Conservation (phyloP, 2,113 vertebrate species). For the Dicrurus megarhynchus region DNA sequence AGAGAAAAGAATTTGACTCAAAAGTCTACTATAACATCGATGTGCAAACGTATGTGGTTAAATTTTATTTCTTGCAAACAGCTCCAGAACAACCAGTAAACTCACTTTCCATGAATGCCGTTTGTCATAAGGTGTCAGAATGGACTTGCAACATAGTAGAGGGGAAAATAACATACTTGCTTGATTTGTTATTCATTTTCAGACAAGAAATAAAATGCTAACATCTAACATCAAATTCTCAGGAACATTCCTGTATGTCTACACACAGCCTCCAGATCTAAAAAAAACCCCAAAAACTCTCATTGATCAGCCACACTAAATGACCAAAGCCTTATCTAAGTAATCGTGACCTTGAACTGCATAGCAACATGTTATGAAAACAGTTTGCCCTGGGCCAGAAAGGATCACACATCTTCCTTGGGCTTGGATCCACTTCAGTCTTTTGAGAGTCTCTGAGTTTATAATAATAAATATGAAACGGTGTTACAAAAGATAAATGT, state of each 20-base stretch:
- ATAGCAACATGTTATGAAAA: not conserved
- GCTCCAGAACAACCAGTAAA: not conserved
- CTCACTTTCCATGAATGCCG: not conserved
- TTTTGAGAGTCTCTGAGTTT: not conserved
- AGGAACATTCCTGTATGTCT: not conserved
- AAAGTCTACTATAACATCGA: not conserved
- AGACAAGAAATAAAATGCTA: not conserved
- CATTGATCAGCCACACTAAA: not conserved
- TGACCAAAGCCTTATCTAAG: not conserved
- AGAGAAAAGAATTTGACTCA: not conserved
- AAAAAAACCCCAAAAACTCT: not conserved
- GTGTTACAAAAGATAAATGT: not conserved
- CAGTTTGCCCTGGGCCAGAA: not conserved
- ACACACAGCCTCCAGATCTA: not conserved
- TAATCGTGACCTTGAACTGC: not conserved
- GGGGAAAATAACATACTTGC: accelerated
- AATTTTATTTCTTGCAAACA: not conserved
- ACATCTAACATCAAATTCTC: not conserved
- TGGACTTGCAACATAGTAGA: not conserved
- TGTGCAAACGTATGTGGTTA: not conserved
- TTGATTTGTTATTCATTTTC: not conserved
- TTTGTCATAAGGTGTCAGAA: not conserved
- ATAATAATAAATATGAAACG: not conserved
- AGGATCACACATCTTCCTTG: not conserved
- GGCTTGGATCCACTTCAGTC: not conserved